phyloP scores from a whole-genome alignment of 2,797 vertebrate genomes.

The Clarias fuscus region DNA sequence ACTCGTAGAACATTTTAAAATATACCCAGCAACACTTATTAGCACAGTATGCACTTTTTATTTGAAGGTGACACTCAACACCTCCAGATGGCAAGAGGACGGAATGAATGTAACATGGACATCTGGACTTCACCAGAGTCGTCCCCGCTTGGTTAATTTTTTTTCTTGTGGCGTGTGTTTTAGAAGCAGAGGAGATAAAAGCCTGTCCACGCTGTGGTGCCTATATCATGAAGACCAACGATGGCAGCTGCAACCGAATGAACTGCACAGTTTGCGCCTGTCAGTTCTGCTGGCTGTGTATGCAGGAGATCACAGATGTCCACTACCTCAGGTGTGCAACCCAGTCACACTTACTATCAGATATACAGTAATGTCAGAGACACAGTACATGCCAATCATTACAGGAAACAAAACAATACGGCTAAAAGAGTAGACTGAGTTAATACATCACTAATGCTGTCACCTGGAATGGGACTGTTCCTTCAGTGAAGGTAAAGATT shows the following conservation, averaged over 20 bases:
- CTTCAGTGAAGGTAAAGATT: too few species aligned
- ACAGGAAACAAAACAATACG: background rate
- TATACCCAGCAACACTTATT: background rate
- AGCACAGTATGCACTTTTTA: background rate
- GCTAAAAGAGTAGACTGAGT: background rate
- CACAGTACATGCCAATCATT: background rate
- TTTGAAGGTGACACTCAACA: background rate
- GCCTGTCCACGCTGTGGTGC: conserved; percentile 86
- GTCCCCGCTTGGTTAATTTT: background rate
- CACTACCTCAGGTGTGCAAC: conserved; percentile 84
- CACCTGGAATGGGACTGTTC: background rate
- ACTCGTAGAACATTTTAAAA: background rate
- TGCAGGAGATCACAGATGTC: conserved; percentile 88
- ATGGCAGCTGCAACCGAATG: conserved; percentile 90
- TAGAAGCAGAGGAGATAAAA: conserved; percentile 85
- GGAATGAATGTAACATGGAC: background rate
- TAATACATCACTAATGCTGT: background rate
- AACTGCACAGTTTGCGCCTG: conserved; percentile 88
- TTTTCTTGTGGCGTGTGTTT: background rate
- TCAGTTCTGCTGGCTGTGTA: conserved; percentile 91
- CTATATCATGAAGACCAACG: conserved; percentile 89
- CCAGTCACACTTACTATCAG: conserved; percentile 2
- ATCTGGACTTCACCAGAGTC: too few species aligned
- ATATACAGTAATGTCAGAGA: conserved; percentile 11
- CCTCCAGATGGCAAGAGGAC: background rate